Base-by-base conservation (phyloP, 2,797 vertebrate genomes). In the Pangasius macronema region DNA sequence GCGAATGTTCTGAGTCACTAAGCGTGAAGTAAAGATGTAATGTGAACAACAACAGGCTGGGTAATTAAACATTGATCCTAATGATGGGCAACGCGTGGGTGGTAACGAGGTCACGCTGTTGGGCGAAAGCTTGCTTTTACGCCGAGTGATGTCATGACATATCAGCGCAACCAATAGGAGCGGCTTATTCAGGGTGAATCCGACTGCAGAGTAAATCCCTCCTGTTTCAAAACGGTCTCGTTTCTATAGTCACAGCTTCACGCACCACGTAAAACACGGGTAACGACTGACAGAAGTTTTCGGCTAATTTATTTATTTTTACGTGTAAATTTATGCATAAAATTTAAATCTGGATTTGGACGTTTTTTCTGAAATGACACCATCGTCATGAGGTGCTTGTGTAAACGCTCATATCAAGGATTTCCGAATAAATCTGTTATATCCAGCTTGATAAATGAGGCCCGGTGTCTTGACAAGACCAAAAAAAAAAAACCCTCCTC, bases 51-150 rank as follows among this genome's bases (percentile, higher is more conserved):
- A 92, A 93, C 88, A 90, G 92, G 89, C 89, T 87, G 87, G 89
- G 90, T 90, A 93, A 95, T 92, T 93, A 92, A 94, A 87, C 33
- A 83, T 70, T 63, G 81, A 82, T 63, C 70, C 61, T n/a, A 42
- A 85, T 77, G 79, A 89, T 33, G 3, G 70, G 79, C 73, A 30
- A 5, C 14, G 49, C 24, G 27, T 42, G 70, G 18, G 53, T 10
- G 27, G 82, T 76, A 89, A 89, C 73, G 53, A 80, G 83, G 81
- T 51, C 63, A 42, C 51, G 30, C 10, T 82, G 73, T 18, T 39
- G 57, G 46, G 30, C 36, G 39, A 73, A 42, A 49, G 61, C 55
- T 57, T 82, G 76, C 36, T 49, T 49, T 42, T 49, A 67, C 51
- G 2, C 6, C 5, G 18, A 59, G 30, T 84, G 65, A 70, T 24